Conservation (phyloP, 2,113 vertebrate genomes). For the Hippocampus zosterae region DNA sequence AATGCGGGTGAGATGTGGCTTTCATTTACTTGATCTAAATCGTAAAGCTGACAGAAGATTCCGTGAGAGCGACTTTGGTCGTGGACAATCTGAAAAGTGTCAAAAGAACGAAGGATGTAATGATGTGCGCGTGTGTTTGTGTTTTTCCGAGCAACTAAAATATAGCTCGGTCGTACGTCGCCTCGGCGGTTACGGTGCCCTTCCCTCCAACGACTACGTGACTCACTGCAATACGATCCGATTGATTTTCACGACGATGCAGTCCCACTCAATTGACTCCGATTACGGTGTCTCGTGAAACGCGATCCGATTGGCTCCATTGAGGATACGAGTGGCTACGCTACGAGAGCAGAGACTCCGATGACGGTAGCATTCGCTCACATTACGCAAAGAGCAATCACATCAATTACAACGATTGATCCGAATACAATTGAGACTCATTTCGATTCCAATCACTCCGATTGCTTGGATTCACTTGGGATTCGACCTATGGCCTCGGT, state of each 20-base stretch:
- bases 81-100: background rate
- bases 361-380: too few species aligned
- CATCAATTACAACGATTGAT: too few species aligned
- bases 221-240: background rate
- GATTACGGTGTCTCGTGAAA: background rate
- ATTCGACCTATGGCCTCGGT: too few species aligned
- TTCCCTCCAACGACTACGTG: background rate
- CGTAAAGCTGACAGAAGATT: slow-evolving; percentile 20
- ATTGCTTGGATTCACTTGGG: too few species aligned
- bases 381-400: too few species aligned
- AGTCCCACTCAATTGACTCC: background rate
- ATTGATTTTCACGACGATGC: background rate
- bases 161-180: background rate
- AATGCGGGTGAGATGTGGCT: slow-evolving; percentile 22
- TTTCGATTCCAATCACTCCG: too few species aligned
- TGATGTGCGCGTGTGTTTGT: background rate
- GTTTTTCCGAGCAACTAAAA: background rate
- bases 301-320: background rate
- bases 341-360: too few species aligned
- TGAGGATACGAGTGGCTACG: background rate
- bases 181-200: background rate
- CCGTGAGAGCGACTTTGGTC: slow-evolving; percentile 9
- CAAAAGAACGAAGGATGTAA: background rate
- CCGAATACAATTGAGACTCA: too few species aligned
- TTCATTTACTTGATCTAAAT: slow-evolving; percentile 18